These are phyloP conservation scores for Platichthys stellatus DNA, from an alignment of 2,113 vertebrate species.

Conservation along the genomic window DNA sequence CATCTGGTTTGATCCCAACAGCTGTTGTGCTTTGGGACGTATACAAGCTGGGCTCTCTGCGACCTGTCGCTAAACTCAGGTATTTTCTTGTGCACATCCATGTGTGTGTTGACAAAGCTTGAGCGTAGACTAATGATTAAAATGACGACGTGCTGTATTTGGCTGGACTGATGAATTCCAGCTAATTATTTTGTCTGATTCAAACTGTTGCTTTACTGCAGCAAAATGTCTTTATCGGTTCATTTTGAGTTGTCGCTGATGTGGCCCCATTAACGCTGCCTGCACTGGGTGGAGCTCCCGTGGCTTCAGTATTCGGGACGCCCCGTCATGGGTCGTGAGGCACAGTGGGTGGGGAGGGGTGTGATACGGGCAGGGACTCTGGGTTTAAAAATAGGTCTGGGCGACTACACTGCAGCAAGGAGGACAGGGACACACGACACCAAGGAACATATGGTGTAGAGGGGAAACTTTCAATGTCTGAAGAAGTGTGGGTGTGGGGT, in stretches of 20 bases:
- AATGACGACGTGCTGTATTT: too few species aligned
- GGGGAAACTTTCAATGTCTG: slow-evolving; percentile 25
- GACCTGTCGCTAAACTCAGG: too few species aligned
- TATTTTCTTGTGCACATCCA: too few species aligned
- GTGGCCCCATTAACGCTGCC: slow-evolving; percentile 39
- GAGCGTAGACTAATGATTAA: too few species aligned
- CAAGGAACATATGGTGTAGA: slow-evolving; percentile 51
- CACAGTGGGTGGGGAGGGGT: slow-evolving; percentile 29
- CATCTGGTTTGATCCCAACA: too few species aligned
- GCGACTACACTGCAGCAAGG: slow-evolving; percentile 47
- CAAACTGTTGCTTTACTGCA: background rate
- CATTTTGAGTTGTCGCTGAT: slow-evolving; percentile 12
- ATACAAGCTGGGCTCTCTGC: too few species aligned
- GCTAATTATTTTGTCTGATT: background rate
- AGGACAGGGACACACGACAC: slow-evolving; percentile 61
- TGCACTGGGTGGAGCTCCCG: slow-evolving; percentile 29
- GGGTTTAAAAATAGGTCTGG: slow-evolving; percentile 65
- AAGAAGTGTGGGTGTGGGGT: slow-evolving; percentile 10
- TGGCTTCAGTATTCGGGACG: slow-evolving; percentile 59
- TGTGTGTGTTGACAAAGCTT: too few species aligned
- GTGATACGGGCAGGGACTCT: slow-evolving; percentile 57
- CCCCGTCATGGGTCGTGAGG: slow-evolving; percentile 55
- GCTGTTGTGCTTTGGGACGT: too few species aligned
- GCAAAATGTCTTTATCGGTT: background rate
- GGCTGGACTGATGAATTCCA: too few species aligned